Base-by-base conservation (phyloP, 2,888 invertebrate species). In the Lepidochrysops patricia region DNA sequence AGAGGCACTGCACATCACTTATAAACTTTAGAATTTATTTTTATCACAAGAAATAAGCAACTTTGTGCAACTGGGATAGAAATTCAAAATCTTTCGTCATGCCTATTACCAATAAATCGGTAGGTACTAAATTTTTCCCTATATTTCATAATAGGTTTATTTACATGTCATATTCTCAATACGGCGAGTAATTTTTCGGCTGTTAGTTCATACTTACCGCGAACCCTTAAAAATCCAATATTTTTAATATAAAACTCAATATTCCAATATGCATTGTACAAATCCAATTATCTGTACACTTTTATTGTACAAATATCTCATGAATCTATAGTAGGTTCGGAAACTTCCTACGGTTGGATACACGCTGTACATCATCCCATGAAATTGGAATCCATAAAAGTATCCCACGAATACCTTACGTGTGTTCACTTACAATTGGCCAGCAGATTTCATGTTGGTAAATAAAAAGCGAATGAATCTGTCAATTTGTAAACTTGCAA, bases 41-140 rank as follows among this genome's bases (percentile, higher is more conserved):
- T n/a, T n/a, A n/a, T n/a, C n/a, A 29, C 29, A 29, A 29, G 1
- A 29, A 7, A 9, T 6, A 29, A 29, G 29, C 9, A 7, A 29
- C 5, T 80, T 73, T 77, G 76, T 69, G 73, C 71, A 82, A 82
- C 77, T 82, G n/a, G n/a, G n/a, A n/a, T n/a, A n/a, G n/a, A n/a
- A n/a, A n/a, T n/a, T n/a, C n/a, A n/a, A n/a, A n/a, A n/a, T n/a
- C n/a, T n/a, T n/a, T n/a, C n/a, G n/a, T n/a, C n/a, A n/a, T n/a
- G n/a, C n/a, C n/a, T n/a, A n/a, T n/a, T n/a, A n/a, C n/a, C n/a
- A n/a, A n/a, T n/a, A n/a, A n/a, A n/a, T n/a, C n/a, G n/a, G n/a
- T n/a, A n/a, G n/a, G n/a, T n/a, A n/a, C n/a, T n/a, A n/a, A n/a
- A n/a, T n/a, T n/a, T n/a, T n/a, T n/a, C n/a, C n/a, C n/a, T n/a